phyloP scores from a whole-genome alignment of 2,888 invertebrate genomes.

The Hypolimnas misippus region DNA sequence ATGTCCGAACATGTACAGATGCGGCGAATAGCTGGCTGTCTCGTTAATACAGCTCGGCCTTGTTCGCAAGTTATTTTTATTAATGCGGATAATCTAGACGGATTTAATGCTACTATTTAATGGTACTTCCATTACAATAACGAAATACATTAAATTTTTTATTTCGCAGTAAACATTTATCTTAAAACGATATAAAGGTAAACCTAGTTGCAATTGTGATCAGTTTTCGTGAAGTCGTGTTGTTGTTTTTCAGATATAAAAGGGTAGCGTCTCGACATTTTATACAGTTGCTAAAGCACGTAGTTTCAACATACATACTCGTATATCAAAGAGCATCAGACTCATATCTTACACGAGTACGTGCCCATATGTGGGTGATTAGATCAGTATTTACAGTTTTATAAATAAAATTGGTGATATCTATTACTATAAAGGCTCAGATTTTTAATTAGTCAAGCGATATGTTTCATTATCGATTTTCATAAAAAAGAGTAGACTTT shows the following conservation, averaged over 20 bases:
- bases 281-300: conserved; percentile 19
- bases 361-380: conserved; percentile 16
- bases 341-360: conserved; percentile 14
- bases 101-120: neutral
- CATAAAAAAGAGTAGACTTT: no score
- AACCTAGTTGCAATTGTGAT: no score
- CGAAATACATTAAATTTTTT: no score
- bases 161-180: no score
- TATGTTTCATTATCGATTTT: no score
- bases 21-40: conserved; percentile 51
- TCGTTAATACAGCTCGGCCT: conserved; percentile 22
- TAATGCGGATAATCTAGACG: neutral
- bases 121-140: neutral
- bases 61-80: conserved; percentile 1
- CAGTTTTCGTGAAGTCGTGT: neutral
- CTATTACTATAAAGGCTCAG: no score
- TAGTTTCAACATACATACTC: neutral
- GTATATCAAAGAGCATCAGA: conserved; percentile 5
- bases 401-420: conserved; percentile 10
- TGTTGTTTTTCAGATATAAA: conserved; percentile 17
- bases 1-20: conserved; percentile 65
- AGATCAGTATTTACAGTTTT: conserved; percentile 22
- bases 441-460: no score
- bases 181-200: no score
- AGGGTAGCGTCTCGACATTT: conserved; percentile 8